Conservation (phyloP, 2,797 vertebrate genomes). For the Dendrocincla tyrannina region DNA sequence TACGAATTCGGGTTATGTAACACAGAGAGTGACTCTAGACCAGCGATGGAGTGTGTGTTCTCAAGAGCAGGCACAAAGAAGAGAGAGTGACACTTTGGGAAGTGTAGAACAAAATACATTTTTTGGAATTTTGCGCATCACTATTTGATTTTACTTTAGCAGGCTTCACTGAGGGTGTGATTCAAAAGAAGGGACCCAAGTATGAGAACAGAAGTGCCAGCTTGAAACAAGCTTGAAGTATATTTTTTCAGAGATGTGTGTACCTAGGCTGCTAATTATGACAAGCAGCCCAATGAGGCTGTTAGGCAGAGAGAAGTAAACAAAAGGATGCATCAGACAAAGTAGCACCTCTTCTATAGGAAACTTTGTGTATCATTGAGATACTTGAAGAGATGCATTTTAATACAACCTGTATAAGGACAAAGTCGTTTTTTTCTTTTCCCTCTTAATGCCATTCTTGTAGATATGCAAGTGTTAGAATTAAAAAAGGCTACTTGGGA, state of each 20-base stretch:
- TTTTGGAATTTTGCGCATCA: neutral
- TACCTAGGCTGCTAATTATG: neutral
- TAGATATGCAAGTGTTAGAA: neutral
- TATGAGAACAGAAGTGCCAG: neutral
- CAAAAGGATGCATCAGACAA: constrained; percentile 28
- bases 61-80: neutral
- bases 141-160: neutral
- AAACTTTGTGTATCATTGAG: neutral
- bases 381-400: neutral
- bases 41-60: accelerated
- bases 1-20: neutral
- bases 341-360: neutral
- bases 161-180: neutral
- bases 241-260: neutral
- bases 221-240: neutral
- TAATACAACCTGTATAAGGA: neutral
- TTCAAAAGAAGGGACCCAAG: neutral
- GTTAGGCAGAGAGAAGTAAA: neutral
- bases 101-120: neutral
- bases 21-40: neutral
- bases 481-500: constrained; percentile 43
- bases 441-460: neutral
- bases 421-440: neutral
- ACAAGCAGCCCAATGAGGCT: neutral
- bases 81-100: neutral